A percentile compares a stretch with the other conserved stretches of the same genome.
These are phyloP conservation scores for Leptopilina drosophilae DNA, from an alignment of 2,888 invertebrate species.

Conservation along the genomic window DNA sequence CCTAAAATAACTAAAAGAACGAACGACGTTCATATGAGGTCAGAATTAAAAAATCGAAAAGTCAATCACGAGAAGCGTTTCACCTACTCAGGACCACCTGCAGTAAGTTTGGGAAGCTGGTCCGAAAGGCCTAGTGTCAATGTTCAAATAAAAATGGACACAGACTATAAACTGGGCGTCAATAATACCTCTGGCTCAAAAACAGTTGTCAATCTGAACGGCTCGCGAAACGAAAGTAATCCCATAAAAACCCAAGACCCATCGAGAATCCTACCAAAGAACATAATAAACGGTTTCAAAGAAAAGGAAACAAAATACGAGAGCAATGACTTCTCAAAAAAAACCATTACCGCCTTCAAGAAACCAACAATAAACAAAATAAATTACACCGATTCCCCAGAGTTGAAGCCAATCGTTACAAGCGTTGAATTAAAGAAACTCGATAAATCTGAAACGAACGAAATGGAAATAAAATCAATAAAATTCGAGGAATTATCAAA, in stretches of 20 bases:
- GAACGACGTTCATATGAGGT: conserved; percentile 1
- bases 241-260: conserved; percentile 13
- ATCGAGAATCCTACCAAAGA: conserved; percentile 42
- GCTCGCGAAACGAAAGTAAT: conserved; percentile 56
- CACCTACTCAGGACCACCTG: conserved; percentile 80
- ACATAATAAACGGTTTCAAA: conserved; percentile 5
- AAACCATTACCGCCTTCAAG: conserved; percentile 58
- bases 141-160: conserved; percentile 83
- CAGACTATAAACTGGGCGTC: conserved; percentile 82
- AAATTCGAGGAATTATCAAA: conserved; percentile 70
- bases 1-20: neutral
- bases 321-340: conserved; percentile 55
- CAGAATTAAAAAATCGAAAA: neutral
- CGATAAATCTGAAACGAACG: conserved; percentile 49
- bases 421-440: conserved; percentile 46
- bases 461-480: conserved; percentile 63
- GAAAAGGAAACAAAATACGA: conserved; percentile 20
- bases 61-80: conserved; percentile 62
- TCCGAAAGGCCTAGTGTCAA: conserved; percentile 81
- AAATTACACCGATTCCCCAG: conserved; percentile 18
- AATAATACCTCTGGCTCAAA: conserved; percentile 58
- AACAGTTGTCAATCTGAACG: conserved; percentile 67
- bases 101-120: conserved; percentile 85
- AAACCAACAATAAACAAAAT: conserved; percentile 51
- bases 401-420: conserved; percentile 44